Evolutionary conservation across 2,797 vertebrate species (phyloP), one percentile per base, ranked within the genome.

Genomic region (Spea hammondii): DNA sequence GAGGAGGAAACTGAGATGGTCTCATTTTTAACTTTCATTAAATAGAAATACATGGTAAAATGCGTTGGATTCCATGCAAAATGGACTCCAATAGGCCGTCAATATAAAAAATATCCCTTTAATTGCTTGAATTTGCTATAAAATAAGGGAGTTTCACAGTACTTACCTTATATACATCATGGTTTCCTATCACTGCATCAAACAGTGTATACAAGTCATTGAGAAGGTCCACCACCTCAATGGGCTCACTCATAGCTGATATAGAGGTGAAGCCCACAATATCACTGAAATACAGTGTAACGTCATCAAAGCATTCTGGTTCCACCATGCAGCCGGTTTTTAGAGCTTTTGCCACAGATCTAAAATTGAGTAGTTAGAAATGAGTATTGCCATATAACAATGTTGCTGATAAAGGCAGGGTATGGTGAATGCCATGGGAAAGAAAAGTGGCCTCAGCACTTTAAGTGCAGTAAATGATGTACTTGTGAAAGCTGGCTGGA

Each of bases 221-320:
- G 68, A 95, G 91, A 46, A 95, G 92, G 84, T 94, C 93, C 0
- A 95, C 94, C 85, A 95, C 94, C 84, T 95, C 94, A 8, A 95
- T 95, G 75, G 94, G 94, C 72, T 95, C 94, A 8, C 94, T 95
- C 74, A 94, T 92, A 0, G 93, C 93, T 57, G 94, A 95, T 87
- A 95, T 95, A 79, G 93, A 94, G 10, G 94, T 95, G 85, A 95
- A 95, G 62, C 94, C 94, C 65, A 95, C 94, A 1, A 95, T 95
- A 86, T 95, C 94, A 44, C 94, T 95, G 88, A 95, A 95, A 90
- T 95, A 95, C 85, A 95, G 91, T 0, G 93, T 94, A 84, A 95
- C 94, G 85, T 94, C 89, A 85, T 95, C 94, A 65, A 95, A 95
- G 84, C 92, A 93, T 83, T 95, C 94, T 0, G 94, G 94, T 85